Base-by-base conservation (phyloP, 2,113 vertebrate species). In the Chlamydotis undulata region DNA sequence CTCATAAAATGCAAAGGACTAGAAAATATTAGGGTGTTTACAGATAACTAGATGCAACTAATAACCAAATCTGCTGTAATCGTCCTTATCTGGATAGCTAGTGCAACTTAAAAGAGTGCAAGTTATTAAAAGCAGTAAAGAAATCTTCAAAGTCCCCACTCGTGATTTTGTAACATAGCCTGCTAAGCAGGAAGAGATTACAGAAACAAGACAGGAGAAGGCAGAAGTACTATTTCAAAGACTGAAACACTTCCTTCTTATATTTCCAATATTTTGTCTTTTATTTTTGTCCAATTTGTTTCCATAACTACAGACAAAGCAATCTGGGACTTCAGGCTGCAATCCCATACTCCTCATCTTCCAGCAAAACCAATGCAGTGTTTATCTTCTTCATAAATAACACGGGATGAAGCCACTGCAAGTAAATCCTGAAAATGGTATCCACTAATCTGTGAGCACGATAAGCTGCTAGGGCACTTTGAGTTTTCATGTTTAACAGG, bases 221-320 rank as follows among this genome's bases (percentile, higher is more conserved):
- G 55, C 2, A 76, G 57, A 83, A 87, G 33, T 68, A 56, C 53
- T 87, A 4, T 74, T 95, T 88, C 47, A 83, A 93, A 78, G 60
- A n/a, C 29, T 75, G 74, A 81, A 90, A 92, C 28, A 68, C 31
- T 53, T 87, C 41, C 49, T 89, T 45, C 65, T 87, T 80, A 53
- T 5, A 22, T 59, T 63, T 73, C 39, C 61, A 89, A 18, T 89
- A 64, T 65, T 81, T 75, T 80, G 75, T 87, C 14, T 91, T 85
- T 84, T 52, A 43, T 76, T 86, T 90, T 83, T 89, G 37, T 49
- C 56, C n/a, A 73, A 6, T 75, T 83, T 81, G 59, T 88, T 95
- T 94, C 90, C 35, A 28, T 94, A 90, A 89, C 88, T 92, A 94
- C 13, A 4, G 77, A 87, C 24, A 70, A 92, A 74, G n/a, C 68